These are phyloP conservation scores for Tadarida brasiliensis DNA, from an alignment of 2,797 vertebrate genomes.

Conservation along the genomic window DNA sequence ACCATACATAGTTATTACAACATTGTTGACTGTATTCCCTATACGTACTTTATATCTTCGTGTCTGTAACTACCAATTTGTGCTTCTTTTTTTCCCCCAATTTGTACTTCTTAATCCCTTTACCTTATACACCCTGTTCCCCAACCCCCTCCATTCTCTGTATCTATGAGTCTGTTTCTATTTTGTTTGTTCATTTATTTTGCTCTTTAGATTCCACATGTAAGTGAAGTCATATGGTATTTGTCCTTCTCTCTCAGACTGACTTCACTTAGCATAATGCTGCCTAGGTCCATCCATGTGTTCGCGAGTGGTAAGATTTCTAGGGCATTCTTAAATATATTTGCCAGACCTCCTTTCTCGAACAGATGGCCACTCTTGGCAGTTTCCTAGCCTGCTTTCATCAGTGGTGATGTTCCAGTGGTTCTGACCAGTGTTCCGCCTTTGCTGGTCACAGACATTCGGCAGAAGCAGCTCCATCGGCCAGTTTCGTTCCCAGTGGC, in stretches of 20 bases:
- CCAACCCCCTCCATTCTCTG: not conserved
- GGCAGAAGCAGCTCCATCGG: not conserved
- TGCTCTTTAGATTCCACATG: not conserved
- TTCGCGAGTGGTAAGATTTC: not conserved
- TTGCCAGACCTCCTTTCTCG: not conserved
- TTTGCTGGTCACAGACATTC: not conserved
- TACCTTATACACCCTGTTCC: not conserved
- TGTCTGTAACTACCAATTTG: not conserved
- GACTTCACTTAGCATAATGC: not conserved
- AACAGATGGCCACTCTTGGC: not conserved
- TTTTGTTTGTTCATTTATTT: not conserved
- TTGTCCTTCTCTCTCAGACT: not conserved
- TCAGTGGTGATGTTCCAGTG: not conserved
- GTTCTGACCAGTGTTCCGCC: not conserved
- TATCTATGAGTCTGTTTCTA: not conserved
- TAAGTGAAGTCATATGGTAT: not conserved
- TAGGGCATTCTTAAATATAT: not conserved
- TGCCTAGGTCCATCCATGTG: not conserved
- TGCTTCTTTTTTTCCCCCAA: not conserved
- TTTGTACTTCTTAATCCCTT: not conserved
- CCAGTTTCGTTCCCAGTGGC: not conserved
- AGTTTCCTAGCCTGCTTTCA: not conserved
- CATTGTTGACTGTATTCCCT: not conserved
- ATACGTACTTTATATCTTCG: not conserved
- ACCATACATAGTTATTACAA: not conserved